Evolutionary conservation across 2,113 vertebrate species (phyloP).

Genomic region (Melanerpes formicivorus): DNA sequence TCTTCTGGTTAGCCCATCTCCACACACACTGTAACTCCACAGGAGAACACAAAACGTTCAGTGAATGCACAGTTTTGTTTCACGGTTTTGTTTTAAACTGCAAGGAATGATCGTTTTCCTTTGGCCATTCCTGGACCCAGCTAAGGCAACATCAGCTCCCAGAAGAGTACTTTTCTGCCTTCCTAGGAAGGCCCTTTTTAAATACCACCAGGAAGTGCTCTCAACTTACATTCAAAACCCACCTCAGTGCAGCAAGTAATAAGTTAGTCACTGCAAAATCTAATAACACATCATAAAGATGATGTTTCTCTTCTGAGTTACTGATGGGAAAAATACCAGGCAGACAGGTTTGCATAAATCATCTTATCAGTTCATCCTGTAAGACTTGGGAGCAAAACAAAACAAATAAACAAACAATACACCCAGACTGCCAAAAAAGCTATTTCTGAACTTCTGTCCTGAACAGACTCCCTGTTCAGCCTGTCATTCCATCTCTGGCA

Average conservation of each 20-base stretch:
- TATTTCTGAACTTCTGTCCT: not conserved
- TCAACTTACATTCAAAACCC: slow-evolving; percentile 2
- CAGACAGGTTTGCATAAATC: not conserved
- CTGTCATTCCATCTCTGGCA: slow-evolving; percentile 45
- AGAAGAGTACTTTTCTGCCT: not conserved
- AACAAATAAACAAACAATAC: no score
- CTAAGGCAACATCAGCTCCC: not conserved
- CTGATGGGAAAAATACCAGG: not conserved
- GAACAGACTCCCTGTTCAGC: not conserved
- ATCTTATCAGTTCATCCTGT: not conserved
- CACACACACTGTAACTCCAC: not conserved
- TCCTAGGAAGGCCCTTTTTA: not conserved
- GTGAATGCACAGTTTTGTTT: not conserved
- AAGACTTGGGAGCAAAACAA: not conserved
- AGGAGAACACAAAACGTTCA: not conserved
- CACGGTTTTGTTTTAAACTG: not conserved
- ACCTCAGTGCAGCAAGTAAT: not conserved
- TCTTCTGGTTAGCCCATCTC: slow-evolving; percentile 19
- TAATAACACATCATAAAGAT: not conserved
- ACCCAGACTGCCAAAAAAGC: not conserved
- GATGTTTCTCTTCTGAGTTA: not conserved
- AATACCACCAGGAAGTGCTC: not conserved
- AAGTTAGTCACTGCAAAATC: not conserved
- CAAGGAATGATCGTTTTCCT: not conserved
- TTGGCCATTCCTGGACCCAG: not conserved